Evolutionary conservation across 2,888 invertebrate genomes (phyloP).

Genomic region (Latrodectus hesperus): DNA sequence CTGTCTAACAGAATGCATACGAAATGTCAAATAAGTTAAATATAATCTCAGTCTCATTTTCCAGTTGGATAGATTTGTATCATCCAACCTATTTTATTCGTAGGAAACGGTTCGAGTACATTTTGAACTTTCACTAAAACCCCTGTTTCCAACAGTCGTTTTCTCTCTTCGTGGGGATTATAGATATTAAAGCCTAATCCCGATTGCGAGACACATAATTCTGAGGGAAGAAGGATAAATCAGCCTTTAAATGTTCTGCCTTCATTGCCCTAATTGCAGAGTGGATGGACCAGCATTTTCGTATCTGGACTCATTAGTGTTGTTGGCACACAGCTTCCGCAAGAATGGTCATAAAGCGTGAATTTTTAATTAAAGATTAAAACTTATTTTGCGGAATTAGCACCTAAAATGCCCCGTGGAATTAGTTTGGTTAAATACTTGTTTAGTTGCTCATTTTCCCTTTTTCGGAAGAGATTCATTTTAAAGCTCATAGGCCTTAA

Average conservation of each 20-base stretch:
- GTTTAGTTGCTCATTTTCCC: neutral
- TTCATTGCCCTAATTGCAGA: conserved; percentile 42
- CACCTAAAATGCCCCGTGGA: conserved; percentile 16
- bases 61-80: no score
- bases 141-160: no score
- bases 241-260: conserved; percentile 37
- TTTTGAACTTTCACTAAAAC: no score
- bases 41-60: no score
- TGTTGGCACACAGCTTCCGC: conserved; percentile 7
- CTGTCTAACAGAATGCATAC: no score
- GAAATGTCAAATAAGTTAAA: no score
- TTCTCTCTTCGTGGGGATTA: conserved; percentile 17
- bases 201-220: conserved; percentile 29
- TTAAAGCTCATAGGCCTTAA: neutral
- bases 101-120: no score
- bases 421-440: conserved; percentile 16
- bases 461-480: neutral
- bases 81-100: no score
- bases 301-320: conserved; percentile 48
- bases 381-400: conserved; percentile 46
- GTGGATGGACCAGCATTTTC: neutral
- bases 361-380: conserved; percentile 64
- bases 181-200: conserved; percentile 51
- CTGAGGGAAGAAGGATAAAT: conserved; percentile 42
- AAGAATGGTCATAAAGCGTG: conserved; percentile 24